A percentile compares a stretch with the other conserved stretches of the same genome.
Evolutionary conservation across 2,797 vertebrate species (phyloP).

Genomic region (Pseudochaenichthys georgianus): DNA sequence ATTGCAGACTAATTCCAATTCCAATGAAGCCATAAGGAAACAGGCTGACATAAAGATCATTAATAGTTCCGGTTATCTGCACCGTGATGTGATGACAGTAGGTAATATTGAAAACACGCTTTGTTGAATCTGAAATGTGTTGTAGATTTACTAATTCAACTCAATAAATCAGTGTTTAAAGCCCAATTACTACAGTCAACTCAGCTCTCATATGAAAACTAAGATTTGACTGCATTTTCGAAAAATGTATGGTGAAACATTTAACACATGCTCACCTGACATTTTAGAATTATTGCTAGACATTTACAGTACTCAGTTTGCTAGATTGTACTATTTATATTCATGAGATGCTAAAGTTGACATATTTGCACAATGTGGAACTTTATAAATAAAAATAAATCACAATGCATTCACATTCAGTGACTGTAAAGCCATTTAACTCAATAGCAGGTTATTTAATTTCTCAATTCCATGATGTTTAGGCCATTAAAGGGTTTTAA

Average conservation of each 20-base stretch:
- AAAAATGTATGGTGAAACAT: neutral
- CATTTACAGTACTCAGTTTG: neutral
- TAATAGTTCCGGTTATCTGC: conserved; percentile 19
- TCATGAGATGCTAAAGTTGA: neutral
- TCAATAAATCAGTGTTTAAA: conserved; percentile 34
- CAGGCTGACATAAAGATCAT: conserved; percentile 32
- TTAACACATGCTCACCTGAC: neutral
- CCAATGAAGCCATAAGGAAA: conserved; percentile 20
- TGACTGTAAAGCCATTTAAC: conserved; percentile 26
- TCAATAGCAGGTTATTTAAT: conserved; percentile 36
- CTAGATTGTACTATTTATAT: conserved; percentile 6
- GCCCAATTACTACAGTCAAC: neutral
- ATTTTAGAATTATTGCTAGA: neutral
- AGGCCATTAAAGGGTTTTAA: conserved; percentile 42
- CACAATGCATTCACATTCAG: neutral
- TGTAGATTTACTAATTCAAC: conserved; percentile 20
- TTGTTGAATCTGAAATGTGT: conserved; percentile 39
- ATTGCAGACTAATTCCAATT: conserved; percentile 7
- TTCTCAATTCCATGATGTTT: conserved; percentile 32
- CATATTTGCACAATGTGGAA: neutral
- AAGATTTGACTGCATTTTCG: neutral
- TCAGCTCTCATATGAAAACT: conserved; percentile 5
- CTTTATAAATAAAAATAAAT: neutral
- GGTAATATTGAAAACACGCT: conserved; percentile 11
- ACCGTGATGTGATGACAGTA: conserved; percentile 10